phyloP scores from a whole-genome alignment of 2,797 vertebrate genomes.

The Cheirogaleus major region DNA sequence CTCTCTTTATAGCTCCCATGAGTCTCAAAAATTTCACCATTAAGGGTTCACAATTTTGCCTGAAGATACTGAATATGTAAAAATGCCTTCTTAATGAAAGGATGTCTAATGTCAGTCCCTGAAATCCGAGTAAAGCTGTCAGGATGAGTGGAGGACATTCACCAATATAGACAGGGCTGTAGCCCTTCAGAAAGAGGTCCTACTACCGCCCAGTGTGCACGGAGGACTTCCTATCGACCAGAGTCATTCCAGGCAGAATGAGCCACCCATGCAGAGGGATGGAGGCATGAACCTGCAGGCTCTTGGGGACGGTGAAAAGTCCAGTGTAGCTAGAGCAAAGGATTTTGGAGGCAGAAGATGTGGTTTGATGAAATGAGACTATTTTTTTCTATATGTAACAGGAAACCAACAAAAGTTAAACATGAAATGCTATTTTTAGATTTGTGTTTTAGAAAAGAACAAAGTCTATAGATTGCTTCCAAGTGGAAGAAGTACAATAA shows the following conservation, averaged over 20 bases:
- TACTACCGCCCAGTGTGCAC: accelerated
- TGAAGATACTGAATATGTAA: neutral
- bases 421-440: neutral
- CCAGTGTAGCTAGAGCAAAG: neutral
- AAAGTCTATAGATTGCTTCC: neutral
- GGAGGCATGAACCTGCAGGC: neutral
- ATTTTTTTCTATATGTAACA: neutral
- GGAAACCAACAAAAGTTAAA: neutral
- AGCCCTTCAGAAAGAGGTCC: neutral
- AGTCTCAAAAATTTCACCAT: neutral
- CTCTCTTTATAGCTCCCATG: neutral
- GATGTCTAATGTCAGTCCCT: neutral
- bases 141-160: neutral
- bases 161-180: accelerated
- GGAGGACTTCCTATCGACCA: neutral
- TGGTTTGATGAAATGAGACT: neutral
- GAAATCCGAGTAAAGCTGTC: neutral
- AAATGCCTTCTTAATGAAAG: neutral
- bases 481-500: neutral
- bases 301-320: neutral
- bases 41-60: neutral
- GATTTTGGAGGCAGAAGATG: neutral
- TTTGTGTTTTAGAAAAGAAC: neutral
- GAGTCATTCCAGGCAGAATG: neutral
- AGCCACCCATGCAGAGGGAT: neutral